phyloP scores from a whole-genome alignment of 2,888 invertebrate genomes.

The Platycheirus rosarum region DNA sequence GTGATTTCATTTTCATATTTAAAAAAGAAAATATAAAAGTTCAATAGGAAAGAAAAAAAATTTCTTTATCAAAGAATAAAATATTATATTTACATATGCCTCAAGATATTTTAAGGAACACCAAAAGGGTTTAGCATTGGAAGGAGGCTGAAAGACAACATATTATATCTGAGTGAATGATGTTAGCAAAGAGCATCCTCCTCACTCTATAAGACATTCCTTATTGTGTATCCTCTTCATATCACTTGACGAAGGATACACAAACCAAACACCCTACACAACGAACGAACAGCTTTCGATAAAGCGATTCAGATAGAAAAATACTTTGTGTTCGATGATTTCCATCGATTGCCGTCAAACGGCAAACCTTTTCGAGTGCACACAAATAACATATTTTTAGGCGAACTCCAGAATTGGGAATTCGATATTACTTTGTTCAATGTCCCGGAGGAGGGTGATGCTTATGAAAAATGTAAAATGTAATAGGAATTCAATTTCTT shows the following conservation, averaged over 20 bases:
- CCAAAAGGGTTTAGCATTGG: background rate
- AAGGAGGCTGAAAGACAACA: slow-evolving; percentile 7
- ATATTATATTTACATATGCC: slow-evolving; percentile 61
- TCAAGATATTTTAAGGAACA: slow-evolving; percentile 35
- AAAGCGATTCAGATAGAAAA: slow-evolving; percentile 53
- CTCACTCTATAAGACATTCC: background rate
- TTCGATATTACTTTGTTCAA: slow-evolving; percentile 46
- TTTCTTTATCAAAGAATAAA: slow-evolving; percentile 32
- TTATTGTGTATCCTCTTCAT: slow-evolving; percentile 17
- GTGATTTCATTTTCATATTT: slow-evolving; percentile 40
- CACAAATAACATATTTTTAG: slow-evolving; percentile 15
- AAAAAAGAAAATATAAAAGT: slow-evolving; percentile 27
- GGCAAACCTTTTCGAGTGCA: slow-evolving; percentile 17
- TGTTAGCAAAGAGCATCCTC: slow-evolving; percentile 5
- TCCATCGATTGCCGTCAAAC: slow-evolving; percentile 14
- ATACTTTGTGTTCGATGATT: slow-evolving; percentile 41
- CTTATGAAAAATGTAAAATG: slow-evolving; percentile 41
- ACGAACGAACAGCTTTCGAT: slow-evolving; percentile 14
- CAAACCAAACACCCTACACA: background rate
- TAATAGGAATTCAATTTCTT: slow-evolving; percentile 63
- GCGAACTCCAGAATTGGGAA: slow-evolving; percentile 14
- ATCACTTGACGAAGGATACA: slow-evolving; percentile 26
- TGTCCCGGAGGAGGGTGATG: background rate
- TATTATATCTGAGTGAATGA: slow-evolving; percentile 21
- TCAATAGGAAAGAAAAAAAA: slow-evolving; percentile 27